Conservation (phyloP, 1,140 invertebrate species). For the Drosophila nigromelanica region DNA sequence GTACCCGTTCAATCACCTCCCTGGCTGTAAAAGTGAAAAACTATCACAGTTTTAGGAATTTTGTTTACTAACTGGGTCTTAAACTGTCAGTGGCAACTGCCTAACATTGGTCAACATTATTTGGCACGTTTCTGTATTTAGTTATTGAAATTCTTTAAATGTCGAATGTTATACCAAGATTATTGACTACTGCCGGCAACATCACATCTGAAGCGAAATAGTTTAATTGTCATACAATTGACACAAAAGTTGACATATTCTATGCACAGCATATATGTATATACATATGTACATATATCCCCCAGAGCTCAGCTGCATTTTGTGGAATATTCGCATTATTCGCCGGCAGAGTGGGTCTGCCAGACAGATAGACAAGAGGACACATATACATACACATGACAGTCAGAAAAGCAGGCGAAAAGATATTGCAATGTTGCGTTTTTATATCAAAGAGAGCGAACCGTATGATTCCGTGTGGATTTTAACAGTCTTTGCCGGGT, state of each 20-base stretch:
- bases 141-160: slow-evolving; percentile 35
- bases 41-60: neutral
- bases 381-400: slow-evolving; percentile 12
- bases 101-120: slow-evolving; percentile 10
- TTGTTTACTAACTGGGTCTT: neutral
- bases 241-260: slow-evolving; percentile 65
- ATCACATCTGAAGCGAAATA: slow-evolving; percentile 46
- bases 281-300: slow-evolving; percentile 34
- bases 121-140: slow-evolving; percentile 28
- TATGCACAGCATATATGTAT: slow-evolving; percentile 11
- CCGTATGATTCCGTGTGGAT: slow-evolving; percentile 9
- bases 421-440: slow-evolving; percentile 42
- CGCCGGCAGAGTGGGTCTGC: neutral
- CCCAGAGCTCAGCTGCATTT: slow-evolving; percentile 28
- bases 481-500: neutral
- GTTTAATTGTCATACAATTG: slow-evolving; percentile 75
- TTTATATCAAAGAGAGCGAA: slow-evolving; percentile 26
- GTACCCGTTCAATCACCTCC: too few species aligned
- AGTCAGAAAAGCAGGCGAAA: slow-evolving; percentile 7
- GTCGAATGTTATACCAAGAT: slow-evolving; percentile 30
- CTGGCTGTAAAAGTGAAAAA: slow-evolving; percentile 1
- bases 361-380: slow-evolving; percentile 13
- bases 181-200: neutral
- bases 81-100: slow-evolving; percentile 1
- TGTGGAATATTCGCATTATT: slow-evolving; percentile 34